Base-by-base conservation (phyloP, 2,888 invertebrate genomes). In the Eurytoma adleriae region DNA sequence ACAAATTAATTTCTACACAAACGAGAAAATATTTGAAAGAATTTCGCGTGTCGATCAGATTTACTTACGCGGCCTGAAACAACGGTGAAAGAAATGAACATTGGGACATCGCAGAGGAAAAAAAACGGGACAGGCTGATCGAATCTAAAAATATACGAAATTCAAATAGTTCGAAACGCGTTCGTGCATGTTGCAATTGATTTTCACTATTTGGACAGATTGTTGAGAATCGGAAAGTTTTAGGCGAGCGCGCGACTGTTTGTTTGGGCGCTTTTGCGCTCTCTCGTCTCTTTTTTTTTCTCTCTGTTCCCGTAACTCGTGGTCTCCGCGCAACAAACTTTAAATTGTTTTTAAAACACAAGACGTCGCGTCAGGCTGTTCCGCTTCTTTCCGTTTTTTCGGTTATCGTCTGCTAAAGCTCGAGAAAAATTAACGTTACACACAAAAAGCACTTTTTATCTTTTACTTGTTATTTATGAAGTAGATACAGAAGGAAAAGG, bases 321-420 rank as follows among this genome's bases (percentile, higher is more conserved):
- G 74, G 52, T 68, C 18, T 24, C 48, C 54, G 16, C 69, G 20
- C 24, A n/a, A 52, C 68, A 40, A 85, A 85, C 83, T 85, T 85
- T 84, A 85, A 85, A 85, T 85, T 85, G 84, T 84, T 85, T 83
- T 82, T 80, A 80, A 84, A 85, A 84, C 78, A 81, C 64, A 61
- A 67, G 72, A 78, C 59, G 52, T n/a, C 50, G 40, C n/a, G 30
- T 50, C n/a, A 24, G n/a, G 59, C 61, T 64, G 72, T 78, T 66
- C 3, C 57, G 72, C 18, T 64, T 50, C 71, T 59, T 69, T 18
- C 52, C 40, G 40, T 76, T 62, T 57, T 48, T 73, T 1, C 13
- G 13, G 3, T 10, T 18, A 48, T 50, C 14, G 18, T 13, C 10
- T 18, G 18, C n/a, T 27, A 10, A 27, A 24, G 64, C n/a, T 16